Evolutionary conservation across 2,888 invertebrate genomes (phyloP).

Genomic region (Tachina fera): DNA sequence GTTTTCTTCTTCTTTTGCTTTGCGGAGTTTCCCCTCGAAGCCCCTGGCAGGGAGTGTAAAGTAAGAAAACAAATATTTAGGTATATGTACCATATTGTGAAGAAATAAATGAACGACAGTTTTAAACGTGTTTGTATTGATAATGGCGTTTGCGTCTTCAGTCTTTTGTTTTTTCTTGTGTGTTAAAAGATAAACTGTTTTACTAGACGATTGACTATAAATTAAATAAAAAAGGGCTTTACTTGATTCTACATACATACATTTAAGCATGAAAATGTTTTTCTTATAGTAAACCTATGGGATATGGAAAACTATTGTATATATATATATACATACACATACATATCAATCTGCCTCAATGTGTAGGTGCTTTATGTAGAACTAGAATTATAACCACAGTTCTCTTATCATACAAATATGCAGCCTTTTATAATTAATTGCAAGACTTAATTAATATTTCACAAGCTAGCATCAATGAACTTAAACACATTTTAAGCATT

Average conservation of each 20-base stretch:
- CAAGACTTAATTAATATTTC: too few species aligned
- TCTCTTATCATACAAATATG: too few species aligned
- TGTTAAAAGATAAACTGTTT: slow-evolving; percentile 56
- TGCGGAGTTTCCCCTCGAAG: slow-evolving; percentile 14
- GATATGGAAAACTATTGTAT: neutral
- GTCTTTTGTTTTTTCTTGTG: slow-evolving; percentile 58
- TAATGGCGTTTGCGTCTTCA: slow-evolving; percentile 68
- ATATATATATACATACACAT: too few species aligned
- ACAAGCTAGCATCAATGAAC: too few species aligned
- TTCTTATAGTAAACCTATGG: neutral
- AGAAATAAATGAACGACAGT: slow-evolving; percentile 25
- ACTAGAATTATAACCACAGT: too few species aligned
- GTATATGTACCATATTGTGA: neutral
- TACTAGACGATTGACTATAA: slow-evolving; percentile 64
- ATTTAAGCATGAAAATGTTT: neutral
- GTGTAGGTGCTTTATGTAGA: too few species aligned
- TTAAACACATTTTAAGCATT: too few species aligned
- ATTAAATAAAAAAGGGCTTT: slow-evolving; percentile 54
- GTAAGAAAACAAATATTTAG: neutral
- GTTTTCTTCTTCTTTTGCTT: slow-evolving; percentile 17
- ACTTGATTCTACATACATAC: slow-evolving; percentile 26
- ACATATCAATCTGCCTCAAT: too few species aligned
- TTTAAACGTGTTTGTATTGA: slow-evolving; percentile 53
- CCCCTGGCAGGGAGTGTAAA: neutral
- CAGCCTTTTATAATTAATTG: too few species aligned